phyloP scores from a whole-genome alignment of 2,113 vertebrate species.

The Diglossa brunneiventris region DNA sequence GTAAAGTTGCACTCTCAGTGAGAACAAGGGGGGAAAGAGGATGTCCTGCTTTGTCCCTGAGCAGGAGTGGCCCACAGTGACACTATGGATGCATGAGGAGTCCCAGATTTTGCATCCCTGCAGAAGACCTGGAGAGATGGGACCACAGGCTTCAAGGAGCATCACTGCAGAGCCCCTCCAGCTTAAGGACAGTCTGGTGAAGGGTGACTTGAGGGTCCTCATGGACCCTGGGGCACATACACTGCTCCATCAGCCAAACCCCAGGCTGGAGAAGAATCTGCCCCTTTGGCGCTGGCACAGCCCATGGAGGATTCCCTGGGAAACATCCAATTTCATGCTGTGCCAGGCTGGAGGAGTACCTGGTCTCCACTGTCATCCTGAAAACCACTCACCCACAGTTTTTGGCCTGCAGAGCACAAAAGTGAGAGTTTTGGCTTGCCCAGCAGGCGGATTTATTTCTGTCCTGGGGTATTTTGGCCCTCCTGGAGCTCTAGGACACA shows the following conservation, averaged over 20 bases:
- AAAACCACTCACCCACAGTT: neutral
- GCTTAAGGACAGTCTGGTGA: neutral
- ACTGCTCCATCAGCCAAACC: neutral
- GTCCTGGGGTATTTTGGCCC: neutral
- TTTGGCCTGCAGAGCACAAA: accelerated
- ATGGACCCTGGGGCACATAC: neutral
- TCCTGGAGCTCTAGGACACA: neutral
- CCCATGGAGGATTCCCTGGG: neutral
- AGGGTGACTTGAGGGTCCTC: neutral
- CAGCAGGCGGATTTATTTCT: neutral
- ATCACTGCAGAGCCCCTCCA: neutral
- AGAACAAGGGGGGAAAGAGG: neutral
- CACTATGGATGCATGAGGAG: neutral
- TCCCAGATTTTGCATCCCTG: neutral
- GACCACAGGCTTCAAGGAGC: neutral
- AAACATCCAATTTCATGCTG: accelerated
- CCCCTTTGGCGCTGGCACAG: neutral
- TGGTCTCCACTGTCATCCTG: neutral
- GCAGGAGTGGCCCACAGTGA: neutral
- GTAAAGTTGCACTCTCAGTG: neutral
- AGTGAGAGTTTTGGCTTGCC: neutral
- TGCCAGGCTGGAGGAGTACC: neutral
- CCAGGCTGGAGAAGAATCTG: neutral
- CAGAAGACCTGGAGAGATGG: neutral
- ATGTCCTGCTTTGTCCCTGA: neutral